Evolutionary conservation across 2,888 invertebrate species (phyloP), one percentile per base, ranked within the genome.

Genomic region (Halictus quadricinctus): DNA sequence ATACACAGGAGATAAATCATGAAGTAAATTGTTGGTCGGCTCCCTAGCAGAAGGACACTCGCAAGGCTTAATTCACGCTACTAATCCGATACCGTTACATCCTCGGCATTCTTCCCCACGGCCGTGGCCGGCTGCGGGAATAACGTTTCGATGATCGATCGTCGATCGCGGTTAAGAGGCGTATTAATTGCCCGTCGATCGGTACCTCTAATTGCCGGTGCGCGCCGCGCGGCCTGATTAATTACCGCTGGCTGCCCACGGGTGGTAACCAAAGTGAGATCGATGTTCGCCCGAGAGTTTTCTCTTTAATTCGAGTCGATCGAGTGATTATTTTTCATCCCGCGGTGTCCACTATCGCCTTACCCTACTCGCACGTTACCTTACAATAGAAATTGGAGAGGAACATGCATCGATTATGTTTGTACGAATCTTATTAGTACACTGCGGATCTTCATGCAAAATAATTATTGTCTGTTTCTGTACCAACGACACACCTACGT

Each of bases 181-280:
- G 89, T 91, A 91, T 91, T 91, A 91, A 91, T 91, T 91, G 89
- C 88, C 87, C 89, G 90, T 88, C 91, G 91, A 89, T 90, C 88
- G 91, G 88, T 91, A 91, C 90, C 91, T 91, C 91, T 91, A 91
- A 91, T 91, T 91, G 91, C 88, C 89, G 86, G 87, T 81, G 86
- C 79, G 88, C 87, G 89, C 89, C 90, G 90, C 88, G 88, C 88
- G 76, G 86, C 85, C 86, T 91, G 91, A 91, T 91, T 91, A 91
- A 91, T 91, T 91, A 85, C 89, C 88, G 79, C 77, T 83, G 87
- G 83, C 78, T 85, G 87, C 78, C 87, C 88, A 89, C 85, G 83
- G 88, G 83, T 87, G 86, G 84, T 87, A 88, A 90, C 86, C 87
- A 83, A 90, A 88, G 85, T 82, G 89, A 90, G 89, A 90, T 90